Evolutionary conservation across 2,888 invertebrate species (phyloP).

Genomic region (Drosophila niveifrons): DNA sequence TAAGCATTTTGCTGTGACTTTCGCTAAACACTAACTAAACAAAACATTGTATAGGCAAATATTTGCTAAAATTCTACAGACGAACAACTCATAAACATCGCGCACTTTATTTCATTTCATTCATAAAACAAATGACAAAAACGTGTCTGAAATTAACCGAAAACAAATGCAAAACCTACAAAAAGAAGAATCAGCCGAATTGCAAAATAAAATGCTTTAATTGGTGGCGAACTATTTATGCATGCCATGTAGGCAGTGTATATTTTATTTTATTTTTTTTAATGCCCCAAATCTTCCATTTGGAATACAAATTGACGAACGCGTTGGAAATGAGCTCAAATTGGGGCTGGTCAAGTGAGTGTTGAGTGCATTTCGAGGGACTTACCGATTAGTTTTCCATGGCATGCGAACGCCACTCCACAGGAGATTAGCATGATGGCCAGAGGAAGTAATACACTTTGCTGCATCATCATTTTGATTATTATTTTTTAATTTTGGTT

Average conservation of each 20-base stretch:
- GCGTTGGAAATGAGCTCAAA: slow-evolving; percentile 8
- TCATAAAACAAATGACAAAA: slow-evolving; percentile 70
- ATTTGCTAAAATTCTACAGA: slow-evolving; percentile 53
- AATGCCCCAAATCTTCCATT: slow-evolving; percentile 44
- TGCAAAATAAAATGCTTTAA: slow-evolving; percentile 20
- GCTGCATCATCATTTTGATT: slow-evolving; percentile 63
- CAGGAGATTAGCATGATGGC: slow-evolving; percentile 74
- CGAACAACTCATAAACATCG: slow-evolving; percentile 24
- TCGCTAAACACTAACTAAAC: slow-evolving; percentile 66
- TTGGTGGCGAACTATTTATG: slow-evolving; percentile 39
- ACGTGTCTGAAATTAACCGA: slow-evolving; percentile 60
- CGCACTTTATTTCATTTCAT: slow-evolving; percentile 52
- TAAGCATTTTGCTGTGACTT: slow-evolving; percentile 24
- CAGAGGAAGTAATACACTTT: slow-evolving; percentile 60
- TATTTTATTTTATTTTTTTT: slow-evolving; percentile 26
- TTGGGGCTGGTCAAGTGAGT: slow-evolving; percentile 38
- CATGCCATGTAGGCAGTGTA: slow-evolving; percentile 40
- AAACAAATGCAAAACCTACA: slow-evolving; percentile 19
- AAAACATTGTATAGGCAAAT: slow-evolving; percentile 55
- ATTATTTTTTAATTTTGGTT: slow-evolving; percentile 32
- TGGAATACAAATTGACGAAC: slow-evolving; percentile 58
- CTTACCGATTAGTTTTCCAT: slow-evolving; percentile 83
- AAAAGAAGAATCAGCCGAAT: slow-evolving; percentile 10
- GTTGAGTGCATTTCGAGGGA: slow-evolving; percentile 16
- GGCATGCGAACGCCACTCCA: slow-evolving; percentile 80